These are phyloP conservation scores for Sitta europaea DNA, from an alignment of 2,113 vertebrate species.

Conservation along the genomic window DNA sequence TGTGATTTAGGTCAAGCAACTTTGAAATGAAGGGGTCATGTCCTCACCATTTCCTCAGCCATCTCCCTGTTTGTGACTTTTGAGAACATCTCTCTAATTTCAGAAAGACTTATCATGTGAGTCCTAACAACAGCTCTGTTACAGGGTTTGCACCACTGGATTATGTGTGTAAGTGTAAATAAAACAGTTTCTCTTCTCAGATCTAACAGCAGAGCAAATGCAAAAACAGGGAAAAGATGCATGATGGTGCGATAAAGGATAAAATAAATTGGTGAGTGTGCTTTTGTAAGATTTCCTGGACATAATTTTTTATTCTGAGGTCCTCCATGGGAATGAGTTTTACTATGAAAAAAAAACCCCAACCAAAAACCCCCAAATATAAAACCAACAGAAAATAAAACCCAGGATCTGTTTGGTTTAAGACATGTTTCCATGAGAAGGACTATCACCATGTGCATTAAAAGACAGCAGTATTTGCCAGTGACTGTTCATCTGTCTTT, in stretches of 20 bases:
- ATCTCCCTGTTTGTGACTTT: background rate
- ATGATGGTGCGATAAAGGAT: background rate
- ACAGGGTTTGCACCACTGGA: background rate
- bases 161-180: background rate
- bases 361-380: rapidly evolving
- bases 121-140: background rate
- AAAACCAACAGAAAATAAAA: background rate
- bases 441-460: background rate
- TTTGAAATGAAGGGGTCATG: background rate
- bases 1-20: background rate
- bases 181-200: background rate
- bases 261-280: background rate
- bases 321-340: background rate
- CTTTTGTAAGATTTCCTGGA: background rate
- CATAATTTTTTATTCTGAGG: background rate
- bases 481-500: background rate
- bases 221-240: background rate
- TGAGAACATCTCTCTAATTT: background rate
- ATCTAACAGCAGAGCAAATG: background rate
- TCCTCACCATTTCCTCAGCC: background rate
- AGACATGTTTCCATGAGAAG: background rate
- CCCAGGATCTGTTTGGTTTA: background rate
- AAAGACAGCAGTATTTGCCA: background rate
- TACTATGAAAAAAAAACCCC: background rate
- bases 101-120: background rate